phyloP scores from a whole-genome alignment of 1,140 invertebrate genomes.

The Lordiphosa stackelbergi region DNA sequence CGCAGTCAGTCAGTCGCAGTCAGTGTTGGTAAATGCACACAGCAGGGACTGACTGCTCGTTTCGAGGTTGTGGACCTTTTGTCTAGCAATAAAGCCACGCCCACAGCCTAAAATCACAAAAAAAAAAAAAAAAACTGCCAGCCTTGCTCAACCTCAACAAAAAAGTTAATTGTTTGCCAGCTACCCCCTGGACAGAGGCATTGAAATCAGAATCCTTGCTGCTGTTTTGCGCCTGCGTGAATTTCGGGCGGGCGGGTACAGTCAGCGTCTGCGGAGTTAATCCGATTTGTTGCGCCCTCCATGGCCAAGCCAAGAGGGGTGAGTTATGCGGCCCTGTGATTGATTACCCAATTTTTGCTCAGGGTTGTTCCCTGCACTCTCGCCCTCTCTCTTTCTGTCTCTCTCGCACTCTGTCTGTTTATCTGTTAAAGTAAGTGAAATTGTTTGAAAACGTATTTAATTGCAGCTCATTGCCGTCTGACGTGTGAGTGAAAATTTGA shows the following conservation, averaged over 20 bases:
- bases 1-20: conserved; percentile 1
- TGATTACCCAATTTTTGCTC: conserved; percentile 61
- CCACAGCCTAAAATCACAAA: conserved; percentile 10
- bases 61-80: conserved; percentile 22
- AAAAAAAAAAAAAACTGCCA: conserved; percentile 12
- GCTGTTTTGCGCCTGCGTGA: conserved; percentile 55
- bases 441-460: conserved; percentile 54
- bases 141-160: conserved; percentile 47
- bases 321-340: conserved; percentile 67
- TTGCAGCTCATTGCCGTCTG: conserved; percentile 43
- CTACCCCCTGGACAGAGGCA: conserved; percentile 37
- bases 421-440: conserved; percentile 28
- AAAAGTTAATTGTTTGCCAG: conserved; percentile 66
- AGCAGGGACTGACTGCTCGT: conserved; percentile 23
- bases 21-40: conserved; percentile 52
- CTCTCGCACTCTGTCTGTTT: conserved; percentile 7
- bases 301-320: conserved; percentile 39
- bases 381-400: conserved; percentile 6
- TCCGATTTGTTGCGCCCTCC: conserved; percentile 67
- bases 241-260: conserved; percentile 52
- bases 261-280: conserved; percentile 60
- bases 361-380: conserved; percentile 23
- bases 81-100: conserved; percentile 23
- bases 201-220: conserved; percentile 19
- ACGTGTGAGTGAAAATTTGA: conserved; percentile 69